A percentile compares a stretch with the other conserved stretches of the same genome.
Conservation (phyloP, 2,797 vertebrate genomes). For the Clarias laeviceps region DNA sequence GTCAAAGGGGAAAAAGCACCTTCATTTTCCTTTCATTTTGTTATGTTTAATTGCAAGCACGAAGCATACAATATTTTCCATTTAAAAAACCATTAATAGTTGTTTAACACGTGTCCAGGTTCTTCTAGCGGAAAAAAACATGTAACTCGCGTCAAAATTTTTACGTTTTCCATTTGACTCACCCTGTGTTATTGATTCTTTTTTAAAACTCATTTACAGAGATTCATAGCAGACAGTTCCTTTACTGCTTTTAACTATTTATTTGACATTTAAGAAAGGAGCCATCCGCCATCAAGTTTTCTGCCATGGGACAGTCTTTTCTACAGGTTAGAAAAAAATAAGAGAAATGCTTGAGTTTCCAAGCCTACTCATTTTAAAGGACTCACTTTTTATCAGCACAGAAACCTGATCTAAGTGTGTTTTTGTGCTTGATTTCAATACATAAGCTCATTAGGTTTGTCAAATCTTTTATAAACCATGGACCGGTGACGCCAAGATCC, state of each 20-base stretch:
- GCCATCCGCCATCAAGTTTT: not conserved
- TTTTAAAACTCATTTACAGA: not conserved
- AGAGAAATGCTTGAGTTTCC: not conserved
- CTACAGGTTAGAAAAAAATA: not conserved
- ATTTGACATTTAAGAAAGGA: not conserved
- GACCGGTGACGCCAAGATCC: not conserved
- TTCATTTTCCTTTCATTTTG: not conserved
- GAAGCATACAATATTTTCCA: too few relatives aligned
- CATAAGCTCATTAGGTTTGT: not conserved
- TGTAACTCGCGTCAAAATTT: not conserved
- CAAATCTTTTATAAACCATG: not conserved
- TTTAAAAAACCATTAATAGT: too few relatives aligned
- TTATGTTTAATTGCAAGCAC: too few relatives aligned
- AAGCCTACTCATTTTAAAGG: not conserved
- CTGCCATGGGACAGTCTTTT: not conserved
- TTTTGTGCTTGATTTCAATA: not conserved
- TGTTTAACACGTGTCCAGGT: not conserved
- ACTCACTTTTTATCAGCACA: not conserved
- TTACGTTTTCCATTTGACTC: not conserved
- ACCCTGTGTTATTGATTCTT: not conserved
- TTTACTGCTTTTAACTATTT: not conserved
- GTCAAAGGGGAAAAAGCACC: not conserved
- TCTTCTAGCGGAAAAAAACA: not conserved
- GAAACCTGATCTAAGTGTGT: not conserved
- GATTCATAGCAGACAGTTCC: not conserved